Evolutionary conservation across 2,888 invertebrate genomes (phyloP), one percentile per base, ranked within the genome.

Genomic region (Leptogaster cylindrica): DNA sequence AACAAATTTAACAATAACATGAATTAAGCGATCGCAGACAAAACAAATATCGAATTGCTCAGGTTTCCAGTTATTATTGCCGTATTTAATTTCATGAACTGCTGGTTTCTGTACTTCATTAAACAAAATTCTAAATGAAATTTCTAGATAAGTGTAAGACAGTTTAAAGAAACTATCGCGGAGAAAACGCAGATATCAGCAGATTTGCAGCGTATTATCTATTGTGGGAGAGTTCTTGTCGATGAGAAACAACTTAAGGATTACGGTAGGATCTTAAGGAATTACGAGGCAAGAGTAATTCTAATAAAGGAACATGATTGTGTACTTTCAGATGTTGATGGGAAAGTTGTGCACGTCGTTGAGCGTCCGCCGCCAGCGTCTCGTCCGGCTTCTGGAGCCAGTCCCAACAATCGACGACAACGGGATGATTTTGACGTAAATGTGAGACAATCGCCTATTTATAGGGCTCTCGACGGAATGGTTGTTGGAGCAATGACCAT

Each of bases 291-390:
- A 23, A 20, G 25, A 25, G 10, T 23, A 52, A 70, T 41, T 20
- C 12, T 46, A 28, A 20, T 27, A 23, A 25, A 52, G 48, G 28
- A 58, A 20, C 16, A 7, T 39, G 16, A 20, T 50, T 31, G 5
- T 52, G n/a, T n/a, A n/a, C n/a, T n/a, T 52, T 55, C 28, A 92
- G 95, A 92, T 83, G 91, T 96, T 20, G 85, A 93, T 77, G 95
- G 93, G 1, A 96, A 95, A 82, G 95, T 95, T 28, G 88, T 97
- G 63, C 97, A 97, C 79, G 86, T 97, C 77, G 96, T 96, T 14
- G 91, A 94, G 79, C 85, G 93, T 23, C 87, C 92, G 3, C 95
- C 95, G 0, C 95, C 95, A 1, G 83, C 83, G 52, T 74, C 80
- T 33, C 76, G 77, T 48, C 79, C 72, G 72, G 51, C 73, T 12